Evolutionary conservation across 2,113 vertebrate species (phyloP).

Genomic region (Gymnorhina tibicen): DNA sequence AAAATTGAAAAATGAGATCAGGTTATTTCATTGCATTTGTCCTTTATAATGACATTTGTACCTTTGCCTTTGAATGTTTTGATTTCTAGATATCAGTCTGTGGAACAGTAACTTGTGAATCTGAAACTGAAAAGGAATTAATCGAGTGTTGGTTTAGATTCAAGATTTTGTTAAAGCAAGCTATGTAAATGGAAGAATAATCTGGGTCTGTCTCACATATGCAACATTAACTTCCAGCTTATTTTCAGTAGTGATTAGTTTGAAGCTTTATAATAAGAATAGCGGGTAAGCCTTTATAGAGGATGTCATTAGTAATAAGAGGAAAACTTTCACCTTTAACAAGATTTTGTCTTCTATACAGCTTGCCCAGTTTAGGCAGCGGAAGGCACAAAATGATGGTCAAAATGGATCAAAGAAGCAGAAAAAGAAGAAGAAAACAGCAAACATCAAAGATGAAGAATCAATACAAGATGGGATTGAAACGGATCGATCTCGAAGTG

Average conservation of each 20-base stretch:
- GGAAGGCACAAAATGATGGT: slow-evolving; percentile 86
- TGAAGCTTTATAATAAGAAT: not conserved
- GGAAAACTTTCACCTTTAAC: slow-evolving; percentile 51
- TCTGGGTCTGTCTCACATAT: not conserved
- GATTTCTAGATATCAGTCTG: not conserved
- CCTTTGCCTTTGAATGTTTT: not conserved
- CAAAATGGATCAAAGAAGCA: slow-evolving; percentile 83
- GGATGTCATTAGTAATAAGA: slow-evolving; percentile 11
- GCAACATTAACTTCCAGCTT: not conserved
- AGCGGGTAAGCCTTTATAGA: not conserved
- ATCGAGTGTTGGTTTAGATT: not conserved
- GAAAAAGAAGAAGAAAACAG: slow-evolving; percentile 86
- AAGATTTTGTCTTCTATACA: slow-evolving; percentile 62
- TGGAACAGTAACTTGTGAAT: not conserved
- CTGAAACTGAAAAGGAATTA: not conserved
- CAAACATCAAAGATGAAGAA: slow-evolving; percentile 70
- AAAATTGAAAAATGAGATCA: not conserved
- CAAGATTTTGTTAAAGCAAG: not conserved
- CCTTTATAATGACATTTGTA: not conserved
- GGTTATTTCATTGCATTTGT: not conserved
- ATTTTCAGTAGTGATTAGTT: not conserved
- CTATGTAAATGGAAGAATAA: not conserved
- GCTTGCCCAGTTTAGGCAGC: slow-evolving; percentile 93
- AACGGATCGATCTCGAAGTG: slow-evolving; percentile 58
- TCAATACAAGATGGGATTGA: slow-evolving; percentile 63